Conservation (phyloP, 2,797 vertebrate genomes). For the Parotocinclus haroldoi region DNA sequence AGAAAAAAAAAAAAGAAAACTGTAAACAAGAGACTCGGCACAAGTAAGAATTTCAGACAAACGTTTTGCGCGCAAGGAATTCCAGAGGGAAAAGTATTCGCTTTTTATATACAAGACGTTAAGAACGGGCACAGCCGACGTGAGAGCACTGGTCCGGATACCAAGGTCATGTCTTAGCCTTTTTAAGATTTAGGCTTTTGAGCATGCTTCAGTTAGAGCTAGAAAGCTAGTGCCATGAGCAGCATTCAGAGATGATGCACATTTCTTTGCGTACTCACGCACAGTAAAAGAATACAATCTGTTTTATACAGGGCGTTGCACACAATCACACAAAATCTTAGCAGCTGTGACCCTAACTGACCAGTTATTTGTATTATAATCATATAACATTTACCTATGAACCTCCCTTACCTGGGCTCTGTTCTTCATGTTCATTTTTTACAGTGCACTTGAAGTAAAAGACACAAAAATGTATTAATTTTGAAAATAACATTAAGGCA, state of each 20-base stretch:
- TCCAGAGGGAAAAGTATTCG: not conserved
- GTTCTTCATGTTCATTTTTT: constrained; percentile 31
- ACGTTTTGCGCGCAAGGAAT: not conserved
- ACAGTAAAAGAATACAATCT: not conserved
- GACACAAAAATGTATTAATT: not conserved
- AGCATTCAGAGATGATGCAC: not conserved
- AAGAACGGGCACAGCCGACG: not conserved
- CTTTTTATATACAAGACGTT: not conserved
- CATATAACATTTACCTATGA: constrained; percentile 4
- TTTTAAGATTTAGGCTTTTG: too few relatives aligned
- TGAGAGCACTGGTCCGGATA: not conserved
- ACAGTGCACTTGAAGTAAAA: constrained; percentile 62
- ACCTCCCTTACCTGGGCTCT: not conserved
- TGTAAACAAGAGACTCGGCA: constrained; percentile 50
- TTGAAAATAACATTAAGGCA: constrained; percentile 61
- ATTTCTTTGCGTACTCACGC: not conserved
- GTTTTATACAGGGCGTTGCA: too few relatives aligned
- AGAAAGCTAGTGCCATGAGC: too few relatives aligned
- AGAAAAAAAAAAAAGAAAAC: constrained; percentile 8
- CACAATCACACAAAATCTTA: constrained; percentile 30
- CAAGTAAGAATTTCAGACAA: constrained; percentile 17
- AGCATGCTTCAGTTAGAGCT: too few relatives aligned
- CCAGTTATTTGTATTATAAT: constrained; percentile 34
- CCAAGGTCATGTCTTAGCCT: too few relatives aligned
- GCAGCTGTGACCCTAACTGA: constrained; percentile 39